Evolutionary conservation across 2,113 vertebrate species (phyloP).

Genomic region (Myocastor coypus): DNA sequence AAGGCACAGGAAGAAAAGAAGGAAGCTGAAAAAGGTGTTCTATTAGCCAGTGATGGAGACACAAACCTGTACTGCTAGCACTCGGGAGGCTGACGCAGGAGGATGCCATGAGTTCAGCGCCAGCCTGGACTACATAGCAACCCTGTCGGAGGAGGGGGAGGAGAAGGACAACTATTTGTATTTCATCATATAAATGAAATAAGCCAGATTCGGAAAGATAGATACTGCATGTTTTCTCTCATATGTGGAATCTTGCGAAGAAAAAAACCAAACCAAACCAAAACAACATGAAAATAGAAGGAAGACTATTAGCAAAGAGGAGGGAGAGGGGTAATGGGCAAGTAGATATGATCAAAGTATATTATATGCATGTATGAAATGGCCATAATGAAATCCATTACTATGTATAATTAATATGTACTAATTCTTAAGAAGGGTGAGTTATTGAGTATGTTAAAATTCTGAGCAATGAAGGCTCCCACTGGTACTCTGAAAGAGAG

Average conservation of each 20-base stretch:
- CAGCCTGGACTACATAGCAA: neutral
- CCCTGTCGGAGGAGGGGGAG: neutral
- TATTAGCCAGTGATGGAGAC: neutral
- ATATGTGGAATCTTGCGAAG: neutral
- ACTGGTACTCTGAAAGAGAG: neutral
- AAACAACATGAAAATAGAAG: too few species aligned
- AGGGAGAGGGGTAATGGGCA: neutral
- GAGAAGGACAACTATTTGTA: neutral
- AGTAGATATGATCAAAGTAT: neutral
- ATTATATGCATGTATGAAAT: neutral
- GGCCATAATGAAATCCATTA: neutral
- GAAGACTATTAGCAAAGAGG: neutral
- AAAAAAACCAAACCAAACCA: neutral
- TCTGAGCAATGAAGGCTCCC: neutral
- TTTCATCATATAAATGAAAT: neutral
- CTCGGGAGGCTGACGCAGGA: neutral
- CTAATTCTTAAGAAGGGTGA: neutral
- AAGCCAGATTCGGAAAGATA: neutral
- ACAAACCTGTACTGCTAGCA: neutral
- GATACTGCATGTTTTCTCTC: neutral
- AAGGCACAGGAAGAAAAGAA: slow-evolving; percentile 21
- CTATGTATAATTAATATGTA: neutral
- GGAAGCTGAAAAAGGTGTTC: neutral
- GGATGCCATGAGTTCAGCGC: neutral
- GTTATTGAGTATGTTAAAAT: slow-evolving; percentile 15